Conservation (phyloP, 2,797 vertebrate species). For the Odontamblyopus lacepedii region DNA sequence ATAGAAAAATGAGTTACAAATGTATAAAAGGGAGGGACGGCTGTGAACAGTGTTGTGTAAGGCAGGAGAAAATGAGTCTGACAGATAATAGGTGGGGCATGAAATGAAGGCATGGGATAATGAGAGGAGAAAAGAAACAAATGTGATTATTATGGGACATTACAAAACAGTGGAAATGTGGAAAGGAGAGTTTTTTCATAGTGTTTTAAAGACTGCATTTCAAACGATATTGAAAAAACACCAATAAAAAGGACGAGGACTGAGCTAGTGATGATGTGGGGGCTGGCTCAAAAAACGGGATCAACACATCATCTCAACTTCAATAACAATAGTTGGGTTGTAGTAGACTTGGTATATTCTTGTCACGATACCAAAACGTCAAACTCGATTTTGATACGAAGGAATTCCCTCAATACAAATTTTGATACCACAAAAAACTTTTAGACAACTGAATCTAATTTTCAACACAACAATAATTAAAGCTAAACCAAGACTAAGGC, state of each 20-base stretch:
- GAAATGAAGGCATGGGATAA: constrained; percentile 37
- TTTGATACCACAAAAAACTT: no score
- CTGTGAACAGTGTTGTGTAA: neutral
- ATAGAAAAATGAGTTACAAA: constrained; percentile 27
- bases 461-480: no score
- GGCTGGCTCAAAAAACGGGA: constrained; percentile 20
- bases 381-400: no score
- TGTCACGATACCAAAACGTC: neutral
- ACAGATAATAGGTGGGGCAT: constrained; percentile 28
- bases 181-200: constrained; percentile 25
- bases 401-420: no score
- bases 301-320: neutral
- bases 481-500: no score
- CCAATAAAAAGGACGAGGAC: constrained; percentile 41
- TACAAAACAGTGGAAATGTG: constrained; percentile 32
- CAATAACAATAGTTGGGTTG: neutral
- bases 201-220: constrained; percentile 38
- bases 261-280: constrained; percentile 15
- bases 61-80: constrained; percentile 19
- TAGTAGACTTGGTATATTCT: neutral
- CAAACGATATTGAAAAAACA: constrained; percentile 43
- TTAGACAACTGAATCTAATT: no score
- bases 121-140: constrained; percentile 37
- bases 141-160: constrained; percentile 47
- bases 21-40: neutral